These are phyloP conservation scores for Lasiurus cinereus DNA, from an alignment of 2,113 vertebrate genomes.

Conservation along the genomic window DNA sequence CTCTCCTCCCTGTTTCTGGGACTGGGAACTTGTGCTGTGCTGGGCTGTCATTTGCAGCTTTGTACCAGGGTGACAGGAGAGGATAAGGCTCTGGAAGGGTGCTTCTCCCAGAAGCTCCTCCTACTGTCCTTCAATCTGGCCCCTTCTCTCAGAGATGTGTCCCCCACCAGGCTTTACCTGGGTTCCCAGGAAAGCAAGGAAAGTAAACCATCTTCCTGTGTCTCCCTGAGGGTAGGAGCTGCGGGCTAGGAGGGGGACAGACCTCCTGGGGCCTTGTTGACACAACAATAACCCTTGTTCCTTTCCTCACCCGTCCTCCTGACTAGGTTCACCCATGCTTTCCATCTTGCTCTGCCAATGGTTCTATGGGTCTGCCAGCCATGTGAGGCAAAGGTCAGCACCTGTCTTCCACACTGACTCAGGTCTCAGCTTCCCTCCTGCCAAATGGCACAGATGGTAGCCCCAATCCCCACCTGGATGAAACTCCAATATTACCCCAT, in stretches of 20 bases:
- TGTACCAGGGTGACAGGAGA: neutral
- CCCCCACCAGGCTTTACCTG: neutral
- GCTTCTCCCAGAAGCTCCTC: neutral
- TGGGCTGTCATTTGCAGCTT: rapidly evolving
- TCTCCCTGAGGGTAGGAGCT: neutral
- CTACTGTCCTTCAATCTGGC: neutral
- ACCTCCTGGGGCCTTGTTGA: neutral
- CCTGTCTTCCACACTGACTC: neutral
- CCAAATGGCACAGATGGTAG: conserved; percentile 18
- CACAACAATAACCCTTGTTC: neutral
- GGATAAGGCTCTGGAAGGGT: neutral
- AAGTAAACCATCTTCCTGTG: neutral
- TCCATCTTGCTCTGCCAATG: neutral
- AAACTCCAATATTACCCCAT: rapidly evolving
- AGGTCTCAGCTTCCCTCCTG: neutral
- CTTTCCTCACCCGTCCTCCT: neutral
- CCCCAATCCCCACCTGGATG: neutral
- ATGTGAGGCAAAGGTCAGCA: neutral
- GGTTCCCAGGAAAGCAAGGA: neutral
- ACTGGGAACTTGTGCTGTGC: neutral
- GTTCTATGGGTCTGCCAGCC: neutral
- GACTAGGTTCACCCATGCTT: neutral
- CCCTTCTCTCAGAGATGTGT: neutral
- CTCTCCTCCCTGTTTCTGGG: neutral
- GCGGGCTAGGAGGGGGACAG: neutral